Percentiles rank a stretch among this genome's conserved stretches.
These are phyloP conservation scores for Nomada goodeniana DNA, from an alignment of 2,888 invertebrate species.

Conservation along the genomic window DNA sequence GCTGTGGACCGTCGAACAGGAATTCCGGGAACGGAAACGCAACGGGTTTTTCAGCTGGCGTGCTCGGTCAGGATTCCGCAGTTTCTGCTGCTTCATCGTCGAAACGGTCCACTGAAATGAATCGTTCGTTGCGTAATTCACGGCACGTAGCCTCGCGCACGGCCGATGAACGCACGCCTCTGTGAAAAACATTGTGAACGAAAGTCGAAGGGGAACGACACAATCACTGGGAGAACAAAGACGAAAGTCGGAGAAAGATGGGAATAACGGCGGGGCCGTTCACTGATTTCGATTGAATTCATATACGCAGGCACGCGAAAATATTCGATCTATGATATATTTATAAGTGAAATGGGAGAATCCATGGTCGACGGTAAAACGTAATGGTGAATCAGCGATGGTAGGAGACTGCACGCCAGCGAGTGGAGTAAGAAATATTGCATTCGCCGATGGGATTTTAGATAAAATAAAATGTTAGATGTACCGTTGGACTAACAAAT, in stretches of 20 bases:
- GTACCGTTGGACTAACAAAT: too few relatives aligned
- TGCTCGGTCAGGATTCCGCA: slow-evolving; percentile 34
- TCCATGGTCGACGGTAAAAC: too few relatives aligned
- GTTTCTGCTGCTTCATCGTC: slow-evolving; percentile 69
- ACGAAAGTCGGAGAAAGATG: too few relatives aligned
- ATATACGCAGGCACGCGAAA: too few relatives aligned
- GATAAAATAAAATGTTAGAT: too few relatives aligned
- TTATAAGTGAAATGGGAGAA: too few relatives aligned
- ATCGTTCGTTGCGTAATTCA: slow-evolving; percentile 65
- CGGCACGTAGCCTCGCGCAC: slow-evolving; percentile 10
- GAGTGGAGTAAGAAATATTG: too few relatives aligned
- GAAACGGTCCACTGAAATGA: slow-evolving; percentile 60
- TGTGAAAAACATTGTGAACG: slow-evolving; percentile 23
- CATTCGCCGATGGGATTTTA: too few relatives aligned
- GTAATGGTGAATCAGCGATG: too few relatives aligned
- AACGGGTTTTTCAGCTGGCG: slow-evolving; percentile 43
- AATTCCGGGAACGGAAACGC: slow-evolving; percentile 53
- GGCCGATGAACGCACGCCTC: not conserved
- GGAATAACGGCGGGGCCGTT: not conserved
- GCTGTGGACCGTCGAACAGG: slow-evolving; percentile 39
- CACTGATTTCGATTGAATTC: slow-evolving; percentile 6
- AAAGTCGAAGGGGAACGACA: slow-evolving; percentile 7
- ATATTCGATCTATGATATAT: too few relatives aligned
- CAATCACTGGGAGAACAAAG: slow-evolving; percentile 6
- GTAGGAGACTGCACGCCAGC: too few relatives aligned